Percentiles rank a stretch among this genome's conserved stretches.
Evolutionary conservation across 1,140 invertebrate genomes (phyloP).

Genomic region (Trichogramma pretiosum): DNA sequence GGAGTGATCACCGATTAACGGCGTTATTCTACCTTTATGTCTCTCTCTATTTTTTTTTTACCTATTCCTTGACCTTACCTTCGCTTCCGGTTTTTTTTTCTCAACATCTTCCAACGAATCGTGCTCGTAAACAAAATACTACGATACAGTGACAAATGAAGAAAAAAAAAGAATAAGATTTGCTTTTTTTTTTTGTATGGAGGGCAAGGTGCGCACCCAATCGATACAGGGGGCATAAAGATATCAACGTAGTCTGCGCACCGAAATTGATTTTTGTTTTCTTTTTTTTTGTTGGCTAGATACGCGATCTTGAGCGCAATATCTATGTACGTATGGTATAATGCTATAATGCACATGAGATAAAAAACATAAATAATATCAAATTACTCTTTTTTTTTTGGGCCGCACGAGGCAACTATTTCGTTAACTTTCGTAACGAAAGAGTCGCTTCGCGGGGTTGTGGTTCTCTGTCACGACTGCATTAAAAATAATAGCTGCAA

Average conservation of each 20-base stretch:
- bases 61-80: slow-evolving; percentile 25
- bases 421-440: too few relatives aligned
- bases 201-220: slow-evolving; percentile 41
- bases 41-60: slow-evolving; percentile 13
- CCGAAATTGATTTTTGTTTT: slow-evolving; percentile 12
- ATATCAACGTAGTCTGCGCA: too few relatives aligned
- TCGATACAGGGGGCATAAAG: too few relatives aligned
- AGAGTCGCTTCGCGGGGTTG: too few relatives aligned
- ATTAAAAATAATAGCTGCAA: too few relatives aligned
- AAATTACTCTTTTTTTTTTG: too few relatives aligned
- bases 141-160: not conserved
- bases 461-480: too few relatives aligned
- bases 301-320: slow-evolving; percentile 9
- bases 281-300: not conserved
- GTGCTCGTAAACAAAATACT: slow-evolving; percentile 15
- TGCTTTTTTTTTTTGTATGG: slow-evolving; percentile 17
- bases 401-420: too few relatives aligned
- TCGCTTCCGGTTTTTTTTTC: slow-evolving; percentile 6
- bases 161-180: slow-evolving; percentile 3
- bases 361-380: too few relatives aligned
- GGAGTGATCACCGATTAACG: slow-evolving; percentile 12
- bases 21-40: slow-evolving; percentile 11
- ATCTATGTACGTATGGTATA: slow-evolving; percentile 21
- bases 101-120: not conserved
- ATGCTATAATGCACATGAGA: too few relatives aligned